These are phyloP conservation scores for Australoheros scitulus DNA, from an alignment of 2,113 vertebrate species.

Conservation along the genomic window DNA sequence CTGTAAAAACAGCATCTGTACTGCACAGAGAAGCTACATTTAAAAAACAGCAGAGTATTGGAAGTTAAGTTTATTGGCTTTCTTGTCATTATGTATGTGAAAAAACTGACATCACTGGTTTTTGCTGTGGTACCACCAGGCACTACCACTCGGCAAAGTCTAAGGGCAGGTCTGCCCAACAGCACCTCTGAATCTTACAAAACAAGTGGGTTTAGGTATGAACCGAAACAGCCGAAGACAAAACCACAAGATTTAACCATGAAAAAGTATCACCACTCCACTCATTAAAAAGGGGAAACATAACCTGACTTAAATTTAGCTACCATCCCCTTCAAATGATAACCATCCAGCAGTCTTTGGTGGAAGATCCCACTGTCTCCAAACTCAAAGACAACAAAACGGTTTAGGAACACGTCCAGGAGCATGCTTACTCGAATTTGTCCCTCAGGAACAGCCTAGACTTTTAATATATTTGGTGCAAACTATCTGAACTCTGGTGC, in stretches of 20 bases:
- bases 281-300: background rate
- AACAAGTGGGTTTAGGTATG: background rate
- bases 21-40: background rate
- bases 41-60: background rate
- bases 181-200: background rate
- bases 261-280: background rate
- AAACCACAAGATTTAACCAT: too few relatives aligned
- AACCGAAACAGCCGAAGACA: too few relatives aligned
- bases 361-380: too few relatives aligned
- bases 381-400: too few relatives aligned
- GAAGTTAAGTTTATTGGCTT: background rate
- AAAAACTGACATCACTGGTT: background rate
- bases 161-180: background rate
- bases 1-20: background rate
- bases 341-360: background rate
- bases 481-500: too few relatives aligned
- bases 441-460: too few relatives aligned
- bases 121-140: background rate
- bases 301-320: background rate
- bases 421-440: too few relatives aligned
- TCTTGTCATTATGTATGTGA: background rate
- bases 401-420: too few relatives aligned
- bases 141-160: background rate
- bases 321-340: background rate
- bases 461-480: too few relatives aligned